These are phyloP conservation scores for Sitophilus oryzae DNA, from an alignment of 1,140 invertebrate genomes.

Conservation along the genomic window DNA sequence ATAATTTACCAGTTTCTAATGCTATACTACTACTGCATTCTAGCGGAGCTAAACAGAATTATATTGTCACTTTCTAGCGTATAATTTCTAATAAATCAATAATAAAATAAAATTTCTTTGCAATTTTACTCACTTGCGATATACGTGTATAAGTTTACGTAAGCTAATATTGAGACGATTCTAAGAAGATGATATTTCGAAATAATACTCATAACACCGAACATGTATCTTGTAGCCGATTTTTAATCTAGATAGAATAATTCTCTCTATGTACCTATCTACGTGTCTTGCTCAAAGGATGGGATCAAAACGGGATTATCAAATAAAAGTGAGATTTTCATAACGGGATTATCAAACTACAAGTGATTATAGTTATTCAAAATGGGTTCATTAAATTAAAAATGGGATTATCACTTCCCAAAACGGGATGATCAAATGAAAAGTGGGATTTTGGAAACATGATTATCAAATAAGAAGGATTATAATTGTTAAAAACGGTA, in stretches of 20 bases:
- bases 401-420: no score
- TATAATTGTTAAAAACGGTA: no score
- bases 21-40: background rate
- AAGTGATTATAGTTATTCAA: no score
- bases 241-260: constrained; percentile 7
- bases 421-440: no score
- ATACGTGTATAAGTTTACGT: constrained; percentile 8
- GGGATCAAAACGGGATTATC: constrained; percentile 6
- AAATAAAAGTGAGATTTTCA: no score
- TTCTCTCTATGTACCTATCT: constrained; percentile 42
- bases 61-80: no score
- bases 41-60: background rate
- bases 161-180: constrained; percentile 5
- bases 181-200: background rate
- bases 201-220: background rate
- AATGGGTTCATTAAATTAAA: no score
- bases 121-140: constrained; percentile 2
- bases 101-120: background rate
- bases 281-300: constrained; percentile 38
- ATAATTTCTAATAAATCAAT: no score
- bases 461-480: no score
- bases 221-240: constrained; percentile 4
- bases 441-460: no score
- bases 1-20: background rate
- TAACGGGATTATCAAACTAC: no score